A percentile compares a stretch with the other conserved stretches of the same genome.
phyloP scores from a whole-genome alignment of 2,113 vertebrate species.

The Gopherus flavomarginatus region DNA sequence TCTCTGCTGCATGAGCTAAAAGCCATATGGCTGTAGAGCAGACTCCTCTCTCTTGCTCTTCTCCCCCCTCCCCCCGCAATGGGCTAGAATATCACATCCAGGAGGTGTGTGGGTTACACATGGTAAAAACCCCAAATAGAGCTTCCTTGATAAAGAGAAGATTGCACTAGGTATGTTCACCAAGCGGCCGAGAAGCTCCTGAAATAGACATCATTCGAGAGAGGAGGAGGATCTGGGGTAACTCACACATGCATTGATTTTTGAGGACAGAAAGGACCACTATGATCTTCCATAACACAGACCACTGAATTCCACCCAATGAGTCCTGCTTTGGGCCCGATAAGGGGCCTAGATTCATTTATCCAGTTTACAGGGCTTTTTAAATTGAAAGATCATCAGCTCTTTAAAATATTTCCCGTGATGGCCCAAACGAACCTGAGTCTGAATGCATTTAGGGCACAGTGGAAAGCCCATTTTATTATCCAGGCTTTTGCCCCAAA shows the following conservation, averaged over 20 bases:
- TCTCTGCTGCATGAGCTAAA: too few species aligned
- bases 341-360: neutral
- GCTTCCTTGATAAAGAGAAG: neutral
- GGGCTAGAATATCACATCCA: too few species aligned
- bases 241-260: neutral
- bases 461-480: neutral
- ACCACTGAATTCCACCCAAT: neutral
- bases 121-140: neutral
- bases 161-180: neutral
- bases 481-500: neutral
- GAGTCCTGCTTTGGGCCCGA: neutral
- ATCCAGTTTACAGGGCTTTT: neutral
- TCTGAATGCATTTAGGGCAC: neutral
- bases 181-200: neutral
- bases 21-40: too few species aligned
- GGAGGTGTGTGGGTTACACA: too few species aligned
- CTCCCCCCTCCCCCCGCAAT: accelerated
- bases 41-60: too few species aligned
- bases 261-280: neutral
- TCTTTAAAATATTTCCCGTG: neutral
- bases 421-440: neutral
- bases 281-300: neutral
- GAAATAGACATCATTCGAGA: neutral
- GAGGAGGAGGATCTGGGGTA: neutral
- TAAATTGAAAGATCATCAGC: neutral